These are phyloP conservation scores for Eristalinus sepulchralis DNA, from an alignment of 2,888 invertebrate species.

Conservation along the genomic window DNA sequence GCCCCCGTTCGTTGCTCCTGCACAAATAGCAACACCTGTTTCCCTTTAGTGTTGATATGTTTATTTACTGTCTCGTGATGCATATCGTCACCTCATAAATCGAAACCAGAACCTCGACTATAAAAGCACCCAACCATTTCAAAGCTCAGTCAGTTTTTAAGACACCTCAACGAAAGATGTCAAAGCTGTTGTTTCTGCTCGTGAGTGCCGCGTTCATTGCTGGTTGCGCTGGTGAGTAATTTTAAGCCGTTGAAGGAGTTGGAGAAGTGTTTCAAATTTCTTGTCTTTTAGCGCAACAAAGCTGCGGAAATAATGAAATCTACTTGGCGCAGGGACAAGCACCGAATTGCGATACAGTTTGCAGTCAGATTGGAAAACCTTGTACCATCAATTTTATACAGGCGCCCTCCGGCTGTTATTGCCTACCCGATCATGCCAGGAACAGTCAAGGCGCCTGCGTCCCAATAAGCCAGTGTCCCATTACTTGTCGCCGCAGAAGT, in stretches of 20 bases:
- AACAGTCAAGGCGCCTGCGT: background rate
- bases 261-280: background rate
- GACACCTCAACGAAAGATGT: background rate
- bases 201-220: background rate
- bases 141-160: background rate
- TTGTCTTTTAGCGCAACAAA: background rate
- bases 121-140: background rate
- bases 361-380: background rate
- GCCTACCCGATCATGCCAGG: conserved; percentile 13
- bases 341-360: conserved; percentile 18
- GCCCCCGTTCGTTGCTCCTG: background rate
- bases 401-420: conserved; percentile 33
- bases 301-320: conserved; percentile 9
- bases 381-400: background rate
- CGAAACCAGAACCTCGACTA: background rate
- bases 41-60: no score
- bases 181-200: background rate
- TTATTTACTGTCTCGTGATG: background rate
- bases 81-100: background rate
- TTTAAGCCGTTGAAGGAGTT: no score
- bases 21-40: background rate
- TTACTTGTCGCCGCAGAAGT: background rate
- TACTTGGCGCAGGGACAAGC: conserved; percentile 19
- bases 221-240: background rate
- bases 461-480: conserved; percentile 1